A percentile compares a stretch with the other conserved stretches of the same genome.
Evolutionary conservation across 2,888 invertebrate genomes (phyloP).

Genomic region (Drosophila dives): DNA sequence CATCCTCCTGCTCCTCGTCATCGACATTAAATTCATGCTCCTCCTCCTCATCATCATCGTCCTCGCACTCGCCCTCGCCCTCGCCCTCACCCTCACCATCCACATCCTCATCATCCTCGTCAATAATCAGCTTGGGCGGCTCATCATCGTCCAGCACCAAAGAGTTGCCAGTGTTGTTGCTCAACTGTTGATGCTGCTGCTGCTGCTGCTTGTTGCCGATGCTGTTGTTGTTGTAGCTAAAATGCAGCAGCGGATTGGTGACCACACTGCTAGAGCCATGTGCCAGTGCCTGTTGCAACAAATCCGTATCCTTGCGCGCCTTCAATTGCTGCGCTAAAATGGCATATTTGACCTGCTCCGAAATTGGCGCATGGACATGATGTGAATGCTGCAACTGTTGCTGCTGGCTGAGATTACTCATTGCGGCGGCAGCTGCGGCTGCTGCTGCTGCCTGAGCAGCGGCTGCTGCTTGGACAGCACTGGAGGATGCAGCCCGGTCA

Average conservation of each 20-base stretch:
- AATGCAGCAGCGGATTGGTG: conserved; percentile 61
- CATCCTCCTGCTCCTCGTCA: conserved; percentile 67
- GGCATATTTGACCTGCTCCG: conserved; percentile 90
- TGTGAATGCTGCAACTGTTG: conserved; percentile 50
- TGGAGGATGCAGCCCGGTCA: conserved; percentile 77
- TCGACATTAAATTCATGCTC: no score
- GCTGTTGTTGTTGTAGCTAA: conserved; percentile 28
- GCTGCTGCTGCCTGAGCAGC: conserved; percentile 54
- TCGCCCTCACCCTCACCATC: conserved; percentile 43
- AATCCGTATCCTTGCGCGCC: conserved; percentile 85
- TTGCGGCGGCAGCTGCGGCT: conserved; percentile 7
- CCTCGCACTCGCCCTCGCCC: no score
- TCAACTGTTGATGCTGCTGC: conserved; percentile 50
- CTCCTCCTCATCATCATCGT: no score
- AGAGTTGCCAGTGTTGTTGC: conserved; percentile 59
- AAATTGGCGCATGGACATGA: conserved; percentile 83
- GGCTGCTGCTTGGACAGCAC: conserved; percentile 53
- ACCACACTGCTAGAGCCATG: conserved; percentile 82
- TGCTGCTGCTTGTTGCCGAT: conserved; percentile 16
- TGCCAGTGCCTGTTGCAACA: conserved; percentile 83
- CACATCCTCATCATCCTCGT: conserved; percentile 83
- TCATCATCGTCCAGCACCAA: conserved; percentile 86
- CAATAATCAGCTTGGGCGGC: conserved; percentile 84
- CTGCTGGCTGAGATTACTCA: conserved; percentile 33
- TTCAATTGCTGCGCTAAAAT: conserved; percentile 92